Evolutionary conservation across 2,797 vertebrate species (phyloP), one percentile per base, ranked within the genome.

Genomic region (Microctenopoma steveboyesi): DNA sequence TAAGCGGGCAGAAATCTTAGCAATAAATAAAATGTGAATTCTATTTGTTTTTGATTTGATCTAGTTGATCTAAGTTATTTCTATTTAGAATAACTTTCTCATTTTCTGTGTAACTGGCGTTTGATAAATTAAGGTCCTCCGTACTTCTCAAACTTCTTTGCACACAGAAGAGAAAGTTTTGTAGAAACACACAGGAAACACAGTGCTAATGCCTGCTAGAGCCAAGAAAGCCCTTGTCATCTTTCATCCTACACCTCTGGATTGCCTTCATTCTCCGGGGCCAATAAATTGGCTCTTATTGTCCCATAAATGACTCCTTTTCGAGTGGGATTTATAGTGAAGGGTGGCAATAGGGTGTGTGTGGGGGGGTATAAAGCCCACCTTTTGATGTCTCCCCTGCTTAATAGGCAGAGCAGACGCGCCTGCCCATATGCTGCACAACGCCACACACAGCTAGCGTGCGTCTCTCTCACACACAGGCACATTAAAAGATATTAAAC

Each of bases 261-360:
- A 89, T 82, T 84, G 87, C 90, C 83, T 91, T 90, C 79, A 91
- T 90, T 92, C 92, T 91, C 88, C 22, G 63, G 84, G 85, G 81
- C 81, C 82, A 81, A 90, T 91, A 91, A 93, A 92, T 89, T 51
- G 81, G 46, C 82, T 87, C 76, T 90, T 87, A 89, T 91, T 90
- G 88, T 91, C 86, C 77, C 82, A 86, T 90, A 91, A 92, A 92
- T 91, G 86, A 78, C 89, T 91, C 85, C 82, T 91, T 90, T 87
- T 86, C 69, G 87, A 86, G 83, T 88, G 86, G 86, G 85, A 92
- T 92, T 93, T 92, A 89, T 88, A 83, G 82, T 57, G 59, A 72
- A 59, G 81, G 82, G 76, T 87, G 83, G 83, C 83, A 84, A 85
- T 67, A n/a, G 76, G 57, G 72, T 76, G 79, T 72, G 72, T 1